Evolutionary conservation across 2,113 vertebrate species (phyloP), one percentile per base, ranked within the genome.

Genomic region (Thryonomys swinderianus): DNA sequence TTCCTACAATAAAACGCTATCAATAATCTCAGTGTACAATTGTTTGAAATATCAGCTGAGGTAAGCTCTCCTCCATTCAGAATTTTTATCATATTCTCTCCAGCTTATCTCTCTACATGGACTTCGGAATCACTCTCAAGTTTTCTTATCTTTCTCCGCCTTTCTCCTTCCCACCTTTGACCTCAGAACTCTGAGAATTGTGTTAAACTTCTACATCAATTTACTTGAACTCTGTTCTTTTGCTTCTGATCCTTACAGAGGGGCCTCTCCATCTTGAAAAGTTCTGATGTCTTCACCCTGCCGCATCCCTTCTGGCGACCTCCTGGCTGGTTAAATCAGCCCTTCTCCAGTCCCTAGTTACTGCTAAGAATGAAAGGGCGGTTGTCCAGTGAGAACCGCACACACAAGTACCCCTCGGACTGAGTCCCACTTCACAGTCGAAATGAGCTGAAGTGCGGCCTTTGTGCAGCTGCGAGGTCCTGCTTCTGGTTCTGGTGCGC

Each of bases 131-230:
- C n/a, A 76, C n/a, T 93, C 27, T 73, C 85, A 18, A 71, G 7
- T 88, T 79, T 93, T 57, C 61, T 95, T 93, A 89, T 83, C 74
- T 81, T 1, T 51, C 10, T 51, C n/a, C n/a, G 40, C 2, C n/a
- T 81, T 59, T 90, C n/a, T 53, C 16, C 91, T 66, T 88, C 18
- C 61, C 74, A 92, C 94, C 53, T 95, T 95, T 96, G 89, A 86
- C 51, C 57, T 5, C 57, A 48, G 42, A 73, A 79, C 2, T 53
- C 67, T 86, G 42, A 79, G 42, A 86, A 74, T 37, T 81, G 12
- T 83, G 12, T 86, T 66, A 48, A 73, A n/a, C 48, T 73, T 88
- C 9, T 11, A 10, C 59, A 2, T 71, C 82, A 51, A 18, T 37
- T 86, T 83, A 45, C 23, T 66, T 76, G 45, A 91, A 89, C 76